These are phyloP conservation scores for Pitangus sulphuratus DNA, from an alignment of 2,797 vertebrate genomes.

Conservation along the genomic window DNA sequence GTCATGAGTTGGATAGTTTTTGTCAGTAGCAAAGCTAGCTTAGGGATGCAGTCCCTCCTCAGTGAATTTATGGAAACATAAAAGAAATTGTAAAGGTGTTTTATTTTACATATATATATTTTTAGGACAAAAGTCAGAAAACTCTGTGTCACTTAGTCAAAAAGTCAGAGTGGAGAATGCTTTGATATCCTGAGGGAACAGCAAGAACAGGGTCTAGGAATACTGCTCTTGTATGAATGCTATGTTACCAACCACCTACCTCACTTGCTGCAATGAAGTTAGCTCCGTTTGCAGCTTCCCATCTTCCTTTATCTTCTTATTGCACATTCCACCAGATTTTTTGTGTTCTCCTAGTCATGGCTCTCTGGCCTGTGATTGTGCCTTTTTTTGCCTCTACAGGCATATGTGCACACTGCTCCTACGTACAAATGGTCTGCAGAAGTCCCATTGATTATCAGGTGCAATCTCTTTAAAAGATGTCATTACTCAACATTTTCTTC, in stretches of 20 bases:
- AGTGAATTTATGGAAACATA: not conserved
- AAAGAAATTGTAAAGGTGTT: not conserved
- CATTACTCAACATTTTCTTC: not conserved
- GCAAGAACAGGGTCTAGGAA: not conserved
- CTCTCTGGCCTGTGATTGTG: not conserved
- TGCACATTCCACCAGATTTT: not conserved
- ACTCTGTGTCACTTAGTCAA: not conserved
- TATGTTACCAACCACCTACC: not conserved
- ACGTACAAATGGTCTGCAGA: not conserved
- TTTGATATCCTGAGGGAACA: not conserved
- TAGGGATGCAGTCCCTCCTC: not conserved
- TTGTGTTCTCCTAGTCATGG: not conserved
- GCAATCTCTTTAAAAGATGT: not conserved
- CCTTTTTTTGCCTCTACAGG: not conserved
- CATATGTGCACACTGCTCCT: not conserved
- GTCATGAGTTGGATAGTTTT: not conserved
- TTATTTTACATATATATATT: not conserved
- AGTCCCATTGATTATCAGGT: not conserved
- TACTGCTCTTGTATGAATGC: not conserved
- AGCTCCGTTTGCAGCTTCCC: not conserved
- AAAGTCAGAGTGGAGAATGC: not conserved
- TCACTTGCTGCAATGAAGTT: not conserved
- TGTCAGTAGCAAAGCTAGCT: not conserved
- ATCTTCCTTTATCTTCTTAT: not conserved
- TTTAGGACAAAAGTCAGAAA: not conserved